A percentile compares a stretch with the other conserved stretches of the same genome.
Conservation (phyloP, 2,797 vertebrate genomes). For the Sphenodon punctatus region DNA sequence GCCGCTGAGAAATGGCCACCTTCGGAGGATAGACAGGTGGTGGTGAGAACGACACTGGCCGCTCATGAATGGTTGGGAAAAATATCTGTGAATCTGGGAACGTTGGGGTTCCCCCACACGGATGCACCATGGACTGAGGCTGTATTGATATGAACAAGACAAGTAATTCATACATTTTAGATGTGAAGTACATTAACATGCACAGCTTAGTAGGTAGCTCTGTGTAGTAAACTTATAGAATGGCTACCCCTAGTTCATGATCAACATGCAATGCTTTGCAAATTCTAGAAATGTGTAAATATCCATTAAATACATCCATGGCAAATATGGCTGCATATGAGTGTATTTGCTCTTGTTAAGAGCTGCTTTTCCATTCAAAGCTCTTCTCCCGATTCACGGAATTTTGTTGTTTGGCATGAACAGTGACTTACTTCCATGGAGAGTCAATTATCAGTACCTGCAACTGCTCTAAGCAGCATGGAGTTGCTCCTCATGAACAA, state of each 20-base stretch:
- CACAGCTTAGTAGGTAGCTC: slow-evolving; percentile 73
- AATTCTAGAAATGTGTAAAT: slow-evolving; percentile 73
- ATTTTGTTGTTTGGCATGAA: neutral
- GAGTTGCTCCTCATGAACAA: neutral
- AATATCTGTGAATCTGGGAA: slow-evolving; percentile 89
- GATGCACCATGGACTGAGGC: slow-evolving; percentile 90
- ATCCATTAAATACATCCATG: slow-evolving; percentile 82
- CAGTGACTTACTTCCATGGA: neutral
- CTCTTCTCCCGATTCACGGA: neutral
- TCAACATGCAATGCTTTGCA: slow-evolving; percentile 71
- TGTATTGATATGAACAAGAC: slow-evolving; percentile 95
- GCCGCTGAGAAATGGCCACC: slow-evolving; percentile 89
- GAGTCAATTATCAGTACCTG: neutral
- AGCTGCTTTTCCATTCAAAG: slow-evolving; percentile 71
- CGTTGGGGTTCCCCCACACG: slow-evolving; percentile 86
- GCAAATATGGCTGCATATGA: slow-evolving; percentile 57
- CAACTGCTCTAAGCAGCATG: neutral
- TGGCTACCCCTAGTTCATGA: slow-evolving; percentile 69
- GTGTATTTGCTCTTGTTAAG: slow-evolving; percentile 65
- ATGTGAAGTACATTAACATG: slow-evolving; percentile 82
- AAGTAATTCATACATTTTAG: slow-evolving; percentile 87
- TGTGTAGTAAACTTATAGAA: slow-evolving; percentile 74
- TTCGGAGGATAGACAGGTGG: slow-evolving; percentile 89
- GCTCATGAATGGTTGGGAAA: slow-evolving; percentile 92
- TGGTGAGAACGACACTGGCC: slow-evolving; percentile 95